Evolutionary conservation across 1,140 invertebrate species (phyloP), one percentile per base, ranked within the genome.

Genomic region (Drosophila suzukii): DNA sequence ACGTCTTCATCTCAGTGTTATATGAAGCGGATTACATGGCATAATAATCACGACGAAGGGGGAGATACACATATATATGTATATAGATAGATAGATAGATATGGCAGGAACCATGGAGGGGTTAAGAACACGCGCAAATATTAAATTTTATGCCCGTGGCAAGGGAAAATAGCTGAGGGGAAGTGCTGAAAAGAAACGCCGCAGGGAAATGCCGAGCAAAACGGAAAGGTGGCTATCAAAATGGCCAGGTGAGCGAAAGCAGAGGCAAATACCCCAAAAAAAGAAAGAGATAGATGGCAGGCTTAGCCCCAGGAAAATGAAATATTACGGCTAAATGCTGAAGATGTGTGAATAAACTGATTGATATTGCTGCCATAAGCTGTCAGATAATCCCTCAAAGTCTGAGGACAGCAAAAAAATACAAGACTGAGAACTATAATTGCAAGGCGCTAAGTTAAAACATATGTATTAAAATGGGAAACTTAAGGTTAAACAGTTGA

Each of bases 21-120:
- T 86, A 78, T 83, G 75, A 83, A 86, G 79, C 83, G 82, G 83
- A 83, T 86, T 88, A 86, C 83, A 88, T 76, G 75, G 79, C 79
- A 88, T 83, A 88, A 86, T 88, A 86, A 86, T 86, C 82, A 82
- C 74, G 50, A 86, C 61, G 61, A 59, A 53, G 67, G 55, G 62
- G 57, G 12, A 57, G 54, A 70, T 8, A n/a, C 58, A 68, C 41
- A 39, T 20, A 41, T n/a, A 58, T 30, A 43, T 17, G 57, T 41
- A 61, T 5, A 56, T 13, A 10, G 3, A 4, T 7, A n/a, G 13
- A 20, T 47, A 38, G 32, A 65, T 38, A 49, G 8, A 78, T 20
- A 20, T 20, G 20, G 46, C 27, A 36, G 17, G 56, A 32, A n/a
- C n/a, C n/a, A 38, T 27, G n/a, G 55, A 30, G 60, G 81, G 81